A percentile compares a stretch with the other conserved stretches of the same genome.
These are phyloP conservation scores for Drosophila setosimentum DNA, from an alignment of 2,888 invertebrate species.

Conservation along the genomic window DNA sequence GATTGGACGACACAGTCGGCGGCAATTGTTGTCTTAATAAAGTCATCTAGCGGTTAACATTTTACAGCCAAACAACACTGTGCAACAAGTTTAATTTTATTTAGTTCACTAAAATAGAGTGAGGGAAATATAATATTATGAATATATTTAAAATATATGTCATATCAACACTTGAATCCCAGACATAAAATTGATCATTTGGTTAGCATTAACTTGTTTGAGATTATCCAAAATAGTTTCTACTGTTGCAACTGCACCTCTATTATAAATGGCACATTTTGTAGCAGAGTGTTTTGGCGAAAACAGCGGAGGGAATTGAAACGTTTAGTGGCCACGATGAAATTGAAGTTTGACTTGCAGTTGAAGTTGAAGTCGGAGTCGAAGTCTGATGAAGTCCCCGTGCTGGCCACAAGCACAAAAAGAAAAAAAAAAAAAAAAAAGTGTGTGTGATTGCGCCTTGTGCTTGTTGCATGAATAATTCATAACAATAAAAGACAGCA, in stretches of 20 bases:
- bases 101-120: not conserved
- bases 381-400: conserved; percentile 54
- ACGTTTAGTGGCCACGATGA: conserved; percentile 54
- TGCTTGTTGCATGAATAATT: conserved; percentile 77
- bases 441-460: conserved; percentile 54
- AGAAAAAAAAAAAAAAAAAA: conserved; percentile 25
- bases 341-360: conserved; percentile 45
- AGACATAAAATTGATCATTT: not conserved
- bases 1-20: conserved; percentile 68
- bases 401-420: conserved; percentile 28
- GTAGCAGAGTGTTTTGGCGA: conserved; percentile 30
- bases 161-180: not conserved
- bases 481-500: conserved; percentile 64
- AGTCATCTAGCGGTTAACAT: conserved; percentile 70
- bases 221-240: not conserved
- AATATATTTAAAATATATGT: not conserved
- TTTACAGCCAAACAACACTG: conserved; percentile 44
- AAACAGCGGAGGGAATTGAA: conserved; percentile 49
- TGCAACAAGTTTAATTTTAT: conserved; percentile 13
- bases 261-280: not conserved
- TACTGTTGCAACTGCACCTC: not conserved
- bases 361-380: conserved; percentile 21
- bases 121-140: not conserved
- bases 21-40: conserved; percentile 65
- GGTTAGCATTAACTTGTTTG: too few relatives aligned